Conservation (phyloP, 2,888 invertebrate genomes). For the Teinopalpus imperialis region DNA sequence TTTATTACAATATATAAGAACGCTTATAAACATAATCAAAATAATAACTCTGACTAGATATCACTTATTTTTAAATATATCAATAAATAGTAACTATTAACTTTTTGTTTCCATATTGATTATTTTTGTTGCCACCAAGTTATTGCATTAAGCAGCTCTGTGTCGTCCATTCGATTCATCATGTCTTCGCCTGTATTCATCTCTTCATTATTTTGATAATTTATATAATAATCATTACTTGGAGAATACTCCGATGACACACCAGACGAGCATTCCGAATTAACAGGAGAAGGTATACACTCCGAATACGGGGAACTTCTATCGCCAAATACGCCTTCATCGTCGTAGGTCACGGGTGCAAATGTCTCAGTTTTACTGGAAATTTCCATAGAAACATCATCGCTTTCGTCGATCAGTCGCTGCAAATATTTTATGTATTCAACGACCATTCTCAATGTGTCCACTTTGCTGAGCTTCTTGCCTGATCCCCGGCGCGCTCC, state of each 20-base stretch:
- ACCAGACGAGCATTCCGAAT: slow-evolving; percentile 85
- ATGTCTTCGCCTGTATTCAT: slow-evolving; percentile 58
- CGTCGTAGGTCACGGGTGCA: slow-evolving; percentile 42
- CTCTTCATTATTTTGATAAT: slow-evolving; percentile 20
- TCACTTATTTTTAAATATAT: not conserved
- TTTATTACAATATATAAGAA: not conserved
- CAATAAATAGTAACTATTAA: too few species aligned
- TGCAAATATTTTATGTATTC: slow-evolving; percentile 94
- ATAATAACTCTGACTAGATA: slow-evolving; percentile 16
- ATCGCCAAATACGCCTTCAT: slow-evolving; percentile 63
- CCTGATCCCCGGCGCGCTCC: slow-evolving; percentile 88
- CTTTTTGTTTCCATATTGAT: too few species aligned
- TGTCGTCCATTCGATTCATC: slow-evolving; percentile 88
- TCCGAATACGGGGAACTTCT: slow-evolving; percentile 68
- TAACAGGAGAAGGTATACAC: slow-evolving; percentile 85
- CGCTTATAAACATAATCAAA: not conserved
- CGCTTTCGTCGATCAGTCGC: slow-evolving; percentile 87
- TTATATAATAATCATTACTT: slow-evolving; percentile 41
- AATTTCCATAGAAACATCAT: slow-evolving; percentile 73
- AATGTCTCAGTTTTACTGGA: slow-evolving; percentile 32
- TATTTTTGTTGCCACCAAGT: slow-evolving; percentile 88
- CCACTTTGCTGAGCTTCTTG: slow-evolving; percentile 95
- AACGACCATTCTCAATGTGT: slow-evolving; percentile 93
- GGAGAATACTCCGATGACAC: slow-evolving; percentile 66
- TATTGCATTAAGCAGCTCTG: slow-evolving; percentile 91